Evolutionary conservation across 2,797 vertebrate species (phyloP).

Genomic region (Silurus lanzhouensis): DNA sequence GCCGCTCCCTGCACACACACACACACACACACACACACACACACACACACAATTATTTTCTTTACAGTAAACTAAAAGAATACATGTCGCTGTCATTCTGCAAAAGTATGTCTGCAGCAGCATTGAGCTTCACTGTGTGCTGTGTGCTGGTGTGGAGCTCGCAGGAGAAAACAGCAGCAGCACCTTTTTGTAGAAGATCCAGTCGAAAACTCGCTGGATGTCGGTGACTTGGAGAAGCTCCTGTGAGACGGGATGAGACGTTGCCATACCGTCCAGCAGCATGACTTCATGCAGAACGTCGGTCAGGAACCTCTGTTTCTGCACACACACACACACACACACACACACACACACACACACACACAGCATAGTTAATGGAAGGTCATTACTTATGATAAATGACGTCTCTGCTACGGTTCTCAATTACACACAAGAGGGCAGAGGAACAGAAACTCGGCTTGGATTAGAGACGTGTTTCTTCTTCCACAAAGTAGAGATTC

Average conservation of each 20-base stretch:
- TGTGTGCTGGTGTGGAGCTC: neutral
- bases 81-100: neutral
- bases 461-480: neutral
- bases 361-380: neutral
- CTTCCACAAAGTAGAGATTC: neutral
- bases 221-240: neutral
- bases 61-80: neutral
- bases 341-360: neutral
- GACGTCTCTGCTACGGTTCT: too few relatives aligned
- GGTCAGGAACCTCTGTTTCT: conserved; percentile 24
- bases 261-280: conserved; percentile 19
- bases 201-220: conserved; percentile 23
- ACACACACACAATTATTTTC: conserved; percentile 1
- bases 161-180: neutral
- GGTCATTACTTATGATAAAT: too few relatives aligned
- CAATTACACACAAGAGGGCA: too few relatives aligned
- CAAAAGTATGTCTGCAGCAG: too few relatives aligned
- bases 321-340: neutral
- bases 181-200: conserved; percentile 28
- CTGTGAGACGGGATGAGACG: conserved; percentile 12
- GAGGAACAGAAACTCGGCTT: neutral
- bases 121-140: too few relatives aligned
- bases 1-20: conserved; percentile 84
- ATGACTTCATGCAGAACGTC: conserved; percentile 22
- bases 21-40: neutral